Base-by-base conservation (phyloP, 1,140 invertebrate species). In the Drosophila funebris region DNA sequence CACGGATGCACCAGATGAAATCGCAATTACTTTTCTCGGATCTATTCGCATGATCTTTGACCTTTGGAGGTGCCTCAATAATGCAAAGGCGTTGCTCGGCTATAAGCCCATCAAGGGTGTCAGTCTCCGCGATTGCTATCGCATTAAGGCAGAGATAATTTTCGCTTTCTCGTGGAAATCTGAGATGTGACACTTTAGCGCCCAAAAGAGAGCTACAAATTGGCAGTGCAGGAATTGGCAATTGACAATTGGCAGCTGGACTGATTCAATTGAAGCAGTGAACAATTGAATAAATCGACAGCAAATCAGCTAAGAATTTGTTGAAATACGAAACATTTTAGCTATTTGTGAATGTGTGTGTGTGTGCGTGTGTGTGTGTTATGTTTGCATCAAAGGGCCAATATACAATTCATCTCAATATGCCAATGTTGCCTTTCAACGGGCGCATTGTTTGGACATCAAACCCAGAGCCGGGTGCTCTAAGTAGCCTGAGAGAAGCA, bases 381-480 rank as follows among this genome's bases (percentile, higher is more conserved):
- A 18, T 60, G 24, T 64, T 37, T 63, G 48, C 24, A 13, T 50
- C n/a, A 63, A 64, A 64, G 61, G 61, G 62, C 43, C 62, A 46
- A 70, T 60, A 66, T 44, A 88, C 75, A 82, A 88, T 87, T 88
- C 82, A 88, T 83, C 82, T 87, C 82, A 87, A 88, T 88, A 87
- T 88, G 83, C 83, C 83, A 88, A 83, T 83, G 83, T 78, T 77
- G 82, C 75, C 44, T 87, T 88, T 87, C 82, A 88, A 76, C 83
- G 72, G 61, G 39, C 69, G 56, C 78, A 87, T 88, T 87, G 82
- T 88, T 87, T 87, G 83, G 82, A 88, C 83, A 87, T 88, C 39
- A 80, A 60, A 63, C 31, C 52, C 53, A 43, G 29, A 73, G 53
- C 46, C 56, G 48, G 70, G 50, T 67, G 70, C 57, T 43, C 53